Evolutionary conservation across 2,113 vertebrate species (phyloP).

Genomic region (Limanda limanda): DNA sequence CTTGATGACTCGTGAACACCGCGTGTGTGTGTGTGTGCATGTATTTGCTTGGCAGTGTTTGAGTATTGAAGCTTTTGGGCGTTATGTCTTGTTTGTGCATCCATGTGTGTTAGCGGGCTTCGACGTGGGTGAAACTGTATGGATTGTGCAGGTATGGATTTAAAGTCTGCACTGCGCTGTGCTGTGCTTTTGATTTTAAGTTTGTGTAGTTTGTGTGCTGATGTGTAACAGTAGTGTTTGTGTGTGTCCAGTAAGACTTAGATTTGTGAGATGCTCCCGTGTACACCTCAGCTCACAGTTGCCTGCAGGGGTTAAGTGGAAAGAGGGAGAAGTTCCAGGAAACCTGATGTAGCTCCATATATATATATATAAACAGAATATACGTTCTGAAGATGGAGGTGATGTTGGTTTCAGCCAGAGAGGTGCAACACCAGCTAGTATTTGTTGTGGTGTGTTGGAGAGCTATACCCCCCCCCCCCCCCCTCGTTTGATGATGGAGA

Average conservation of each 20-base stretch:
- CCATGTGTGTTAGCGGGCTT: slow-evolving; percentile 11
- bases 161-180: neutral
- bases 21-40: neutral
- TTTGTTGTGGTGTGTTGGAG: slow-evolving; percentile 64
- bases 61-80: slow-evolving; percentile 12
- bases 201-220: neutral
- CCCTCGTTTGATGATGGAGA: slow-evolving; percentile 67
- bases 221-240: slow-evolving; percentile 1
- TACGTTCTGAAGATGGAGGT: neutral
- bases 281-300: slow-evolving; percentile 23
- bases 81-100: slow-evolving; percentile 26
- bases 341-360: neutral
- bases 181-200: neutral
- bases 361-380: neutral
- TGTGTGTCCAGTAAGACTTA: neutral
- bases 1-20: neutral
- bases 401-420: slow-evolving; percentile 27
- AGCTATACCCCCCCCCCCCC: slow-evolving; percentile 61
- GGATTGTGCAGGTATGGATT: neutral
- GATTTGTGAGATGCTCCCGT: slow-evolving; percentile 27
- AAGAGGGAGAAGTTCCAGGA: slow-evolving; percentile 28
- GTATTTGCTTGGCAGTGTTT: slow-evolving; percentile 13
- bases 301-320: slow-evolving; percentile 37
- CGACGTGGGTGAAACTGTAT: slow-evolving; percentile 4
- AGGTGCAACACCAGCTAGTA: slow-evolving; percentile 53